phyloP scores from a whole-genome alignment of 2,797 vertebrate genomes.

The Phoeniculus purpureus region DNA sequence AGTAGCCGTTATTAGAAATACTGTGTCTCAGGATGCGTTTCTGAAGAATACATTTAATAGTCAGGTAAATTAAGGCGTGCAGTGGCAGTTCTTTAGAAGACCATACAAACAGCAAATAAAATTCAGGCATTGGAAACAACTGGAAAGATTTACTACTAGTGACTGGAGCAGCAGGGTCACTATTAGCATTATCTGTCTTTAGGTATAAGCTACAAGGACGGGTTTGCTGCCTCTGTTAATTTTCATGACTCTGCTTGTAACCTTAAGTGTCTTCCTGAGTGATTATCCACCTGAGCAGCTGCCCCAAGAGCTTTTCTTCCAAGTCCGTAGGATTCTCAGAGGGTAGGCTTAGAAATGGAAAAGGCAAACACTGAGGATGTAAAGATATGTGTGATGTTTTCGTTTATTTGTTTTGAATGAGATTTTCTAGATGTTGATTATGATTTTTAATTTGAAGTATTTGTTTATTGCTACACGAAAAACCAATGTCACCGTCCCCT shows the following conservation, averaged over 20 bases:
- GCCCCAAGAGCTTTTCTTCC: not conserved
- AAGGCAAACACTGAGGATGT: not conserved
- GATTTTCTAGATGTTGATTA: constrained; percentile 62
- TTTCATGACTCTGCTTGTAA: not conserved
- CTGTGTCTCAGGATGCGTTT: not conserved
- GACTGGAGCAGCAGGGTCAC: not conserved
- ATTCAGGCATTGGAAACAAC: not conserved
- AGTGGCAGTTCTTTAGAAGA: not conserved
- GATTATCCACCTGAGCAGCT: not conserved
- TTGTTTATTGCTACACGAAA: constrained; percentile 67
- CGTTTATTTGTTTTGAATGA: constrained; percentile 8
- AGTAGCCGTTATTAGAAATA: not conserved
- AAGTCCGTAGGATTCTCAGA: not conserved
- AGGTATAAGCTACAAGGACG: not conserved
- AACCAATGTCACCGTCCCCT: constrained; percentile 73
- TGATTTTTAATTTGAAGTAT: constrained; percentile 69
- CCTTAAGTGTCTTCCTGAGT: not conserved
- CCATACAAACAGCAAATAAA: not conserved
- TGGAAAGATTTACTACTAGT: not conserved
- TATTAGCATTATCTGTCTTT: not conserved
- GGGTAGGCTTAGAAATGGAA: not conserved
- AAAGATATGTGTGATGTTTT: not conserved
- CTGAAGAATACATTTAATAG: not conserved
- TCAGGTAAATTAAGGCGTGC: not conserved
- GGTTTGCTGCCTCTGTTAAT: not conserved